Conservation (phyloP, 2,797 vertebrate species). For the Galago senegalensis region DNA sequence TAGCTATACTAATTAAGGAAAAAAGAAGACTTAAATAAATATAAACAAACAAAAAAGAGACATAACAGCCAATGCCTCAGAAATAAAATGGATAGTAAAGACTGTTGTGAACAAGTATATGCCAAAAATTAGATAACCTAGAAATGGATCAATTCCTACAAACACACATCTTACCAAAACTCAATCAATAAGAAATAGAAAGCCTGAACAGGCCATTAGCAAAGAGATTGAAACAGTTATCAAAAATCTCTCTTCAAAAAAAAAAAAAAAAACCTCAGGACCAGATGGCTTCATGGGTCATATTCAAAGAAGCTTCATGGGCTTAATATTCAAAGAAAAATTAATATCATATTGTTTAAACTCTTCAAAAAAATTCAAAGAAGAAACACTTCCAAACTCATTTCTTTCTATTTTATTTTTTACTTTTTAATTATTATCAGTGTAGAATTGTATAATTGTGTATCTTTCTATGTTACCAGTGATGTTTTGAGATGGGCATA, state of each 20-base stretch:
- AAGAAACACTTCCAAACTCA: not conserved
- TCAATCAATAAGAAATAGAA: not conserved
- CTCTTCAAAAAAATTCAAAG: not conserved
- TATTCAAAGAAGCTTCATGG: not conserved
- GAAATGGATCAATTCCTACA: not conserved
- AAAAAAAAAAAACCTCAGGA: not conserved
- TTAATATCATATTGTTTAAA: not conserved
- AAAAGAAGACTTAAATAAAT: not conserved
- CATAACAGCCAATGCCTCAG: not conserved
- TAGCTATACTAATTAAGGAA: not conserved
- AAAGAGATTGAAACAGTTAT: not conserved
- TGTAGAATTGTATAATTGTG: not conserved
- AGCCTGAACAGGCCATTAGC: not conserved
- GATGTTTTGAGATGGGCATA: not conserved
- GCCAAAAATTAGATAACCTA: not conserved
- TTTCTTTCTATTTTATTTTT: not conserved
- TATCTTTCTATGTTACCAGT: not conserved
- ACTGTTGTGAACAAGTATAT: not conserved
- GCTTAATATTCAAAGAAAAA: not conserved
- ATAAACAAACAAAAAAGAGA: not conserved
- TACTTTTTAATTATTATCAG: not conserved
- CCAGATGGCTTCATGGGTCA: not conserved
- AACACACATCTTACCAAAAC: not conserved
- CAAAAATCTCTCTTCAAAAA: not conserved
- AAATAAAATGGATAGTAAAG: not conserved